Base-by-base conservation (phyloP, 2,888 invertebrate species). In the Archaeoteleia sp. region DNA sequence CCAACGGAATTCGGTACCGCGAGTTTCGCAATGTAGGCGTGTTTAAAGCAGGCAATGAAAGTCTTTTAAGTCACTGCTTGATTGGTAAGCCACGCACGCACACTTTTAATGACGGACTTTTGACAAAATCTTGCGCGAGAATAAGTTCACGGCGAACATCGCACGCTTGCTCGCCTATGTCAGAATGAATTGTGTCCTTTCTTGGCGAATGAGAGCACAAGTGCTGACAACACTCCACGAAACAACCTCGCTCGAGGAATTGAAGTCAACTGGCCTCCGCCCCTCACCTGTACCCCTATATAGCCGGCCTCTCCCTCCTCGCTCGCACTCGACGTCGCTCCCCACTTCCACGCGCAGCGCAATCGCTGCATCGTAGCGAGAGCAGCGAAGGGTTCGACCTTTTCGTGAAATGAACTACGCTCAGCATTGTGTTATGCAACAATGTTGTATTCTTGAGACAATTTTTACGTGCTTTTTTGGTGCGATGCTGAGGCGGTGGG, bases 251-350 rank as follows among this genome's bases (percentile, higher is more conserved):
- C 20, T 8, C 14, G 25, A 25, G 5, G 34, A 40, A 15, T 29
- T 29, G 27, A 75, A 81, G 78, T 77, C 78, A 77, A 83, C 83
- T 83, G 81, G 81, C 78, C 78, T 80, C 79, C 82, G 81, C 83
- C 83, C 83, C 83, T 81, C 82, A 80, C 82, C 81, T 78, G 80
- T 74, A 66, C 63, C 53, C 43, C 74, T 75, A 78, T 82, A 83
- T 80, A 83, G 68, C 63, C 63, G 71, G 37, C 69, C 72, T 71
- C 77, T 67, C 76, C 77, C 75, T 51, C 66, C 57, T 61, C 49
- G 54, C 40, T 30, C 49, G 42, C 40, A 27, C 37, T 57, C 62
- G 65, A 61, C 65, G 66, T 61, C 70, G 67, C 71, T 74, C 74
- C 57, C 55, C 69, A 74, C 70, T 66, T 66, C 17, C 57, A 65